A percentile compares a stretch with the other conserved stretches of the same genome.
Evolutionary conservation across 2,113 vertebrate species (phyloP).

Genomic region (Pagrus major): DNA sequence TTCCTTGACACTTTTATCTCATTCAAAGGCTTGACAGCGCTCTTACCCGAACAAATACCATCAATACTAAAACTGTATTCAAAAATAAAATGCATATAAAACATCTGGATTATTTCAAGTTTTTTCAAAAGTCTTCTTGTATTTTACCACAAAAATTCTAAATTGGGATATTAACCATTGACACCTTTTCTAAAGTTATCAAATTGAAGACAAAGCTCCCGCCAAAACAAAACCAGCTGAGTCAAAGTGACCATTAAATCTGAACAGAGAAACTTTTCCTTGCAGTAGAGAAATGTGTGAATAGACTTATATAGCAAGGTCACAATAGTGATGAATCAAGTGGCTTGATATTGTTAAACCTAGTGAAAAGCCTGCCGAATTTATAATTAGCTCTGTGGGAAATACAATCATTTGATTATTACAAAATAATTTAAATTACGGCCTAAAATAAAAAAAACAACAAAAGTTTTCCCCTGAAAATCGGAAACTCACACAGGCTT

Average conservation of each 20-base stretch:
- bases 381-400: conserved; percentile 12
- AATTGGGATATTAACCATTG: conserved; percentile 51
- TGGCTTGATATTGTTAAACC: neutral
- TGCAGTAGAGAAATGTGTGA: conserved; percentile 30
- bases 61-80: conserved; percentile 61
- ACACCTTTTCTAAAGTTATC: neutral
- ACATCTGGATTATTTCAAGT: conserved; percentile 73
- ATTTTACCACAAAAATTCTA: conserved; percentile 35
- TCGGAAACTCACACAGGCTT: conserved; percentile 21
- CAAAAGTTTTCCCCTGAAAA: conserved; percentile 26
- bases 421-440: conserved; percentile 8
- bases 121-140: conserved; percentile 55
- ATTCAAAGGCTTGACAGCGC: conserved; percentile 41
- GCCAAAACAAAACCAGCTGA: conserved; percentile 10
- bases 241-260: neutral
- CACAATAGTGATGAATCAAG: neutral
- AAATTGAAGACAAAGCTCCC: conserved; percentile 20
- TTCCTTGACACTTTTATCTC: conserved; percentile 36
- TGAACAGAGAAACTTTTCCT: conserved; percentile 4
- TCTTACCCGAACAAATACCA: conserved; percentile 46
- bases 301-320: neutral
- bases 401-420: conserved; percentile 42
- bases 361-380: conserved; percentile 12
- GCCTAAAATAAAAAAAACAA: conserved; percentile 8
- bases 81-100: conserved; percentile 80